Base-by-base conservation (phyloP, 2,888 invertebrate genomes). In the Caenorhabditis macrosperma region DNA sequence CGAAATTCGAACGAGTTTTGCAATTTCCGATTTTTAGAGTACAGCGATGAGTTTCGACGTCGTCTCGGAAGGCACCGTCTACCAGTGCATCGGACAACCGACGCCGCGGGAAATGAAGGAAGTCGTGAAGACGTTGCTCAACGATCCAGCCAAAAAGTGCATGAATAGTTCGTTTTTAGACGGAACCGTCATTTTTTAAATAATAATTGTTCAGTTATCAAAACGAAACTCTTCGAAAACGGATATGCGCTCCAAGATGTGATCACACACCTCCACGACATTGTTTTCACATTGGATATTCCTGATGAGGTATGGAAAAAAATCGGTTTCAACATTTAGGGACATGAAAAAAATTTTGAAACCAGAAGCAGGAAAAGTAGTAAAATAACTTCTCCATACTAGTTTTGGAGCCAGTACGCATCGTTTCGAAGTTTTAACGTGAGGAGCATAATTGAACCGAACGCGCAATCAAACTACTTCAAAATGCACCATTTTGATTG, bases 31-130 rank as follows among this genome's bases (percentile, higher is more conserved):
- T 9, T 67, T 90, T 52, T 88, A 93, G 92, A 96, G 97, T 92
- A 95, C 97, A 12, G 95, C 95, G 92, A 94, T 98, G 92, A 97
- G 97, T 1, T 96, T 95, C 91, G 94, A 95, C 85, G 92, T 93
- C 83, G 95, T 99, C 35, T 95, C 94, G 28, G 96, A 97, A 92
- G 94, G 95, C 85, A 95, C 94, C 91, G 97, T 95, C 2, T 99
- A 99, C 91, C 94, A 94, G 1, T 99, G 98, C 91, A 96, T 98
- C 33, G 99, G 98, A 0, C 97, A 99, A 92, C 99, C 99, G 1
- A 92, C 95, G 22, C 94, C 95, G 67, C 93, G 93, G 33, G 97
- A 99, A 91, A 95, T 99, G 89, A 94, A 94, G 89, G 94, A 93
- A 87, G 95, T 98, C 81, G 93, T 97, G 26, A 94, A 95, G 90